Evolutionary conservation across 2,113 vertebrate species (phyloP).

Genomic region (Thymallus thymallus): DNA sequence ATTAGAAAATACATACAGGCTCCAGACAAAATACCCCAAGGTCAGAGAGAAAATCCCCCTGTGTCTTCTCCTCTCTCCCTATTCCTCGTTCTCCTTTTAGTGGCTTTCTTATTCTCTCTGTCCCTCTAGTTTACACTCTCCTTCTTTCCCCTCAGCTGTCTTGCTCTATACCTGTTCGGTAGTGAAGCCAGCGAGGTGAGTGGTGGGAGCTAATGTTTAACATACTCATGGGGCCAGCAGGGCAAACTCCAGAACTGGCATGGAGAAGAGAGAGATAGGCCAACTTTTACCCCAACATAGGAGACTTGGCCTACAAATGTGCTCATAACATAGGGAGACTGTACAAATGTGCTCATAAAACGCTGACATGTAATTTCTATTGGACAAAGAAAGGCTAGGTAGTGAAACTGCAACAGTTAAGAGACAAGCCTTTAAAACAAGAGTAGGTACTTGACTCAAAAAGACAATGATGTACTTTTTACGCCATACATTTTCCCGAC

Average conservation of each 20-base stretch:
- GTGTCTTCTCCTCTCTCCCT: not conserved
- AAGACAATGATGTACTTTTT: no score
- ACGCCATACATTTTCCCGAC: no score
- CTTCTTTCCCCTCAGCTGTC: not conserved
- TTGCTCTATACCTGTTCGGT: not conserved
- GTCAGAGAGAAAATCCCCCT: not conserved
- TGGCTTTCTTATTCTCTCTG: not conserved
- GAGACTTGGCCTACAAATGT: not conserved
- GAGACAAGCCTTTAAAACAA: not conserved
- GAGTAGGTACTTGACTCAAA: not conserved
- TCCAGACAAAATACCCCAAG: no score
- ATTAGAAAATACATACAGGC: no score
- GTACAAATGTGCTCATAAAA: not conserved
- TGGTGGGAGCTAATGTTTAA: constrained; percentile 54
- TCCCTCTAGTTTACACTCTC: not conserved
- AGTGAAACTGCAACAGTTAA: not conserved
- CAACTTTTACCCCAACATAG: not conserved
- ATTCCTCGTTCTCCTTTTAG: not conserved
- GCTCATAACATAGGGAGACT: no score
- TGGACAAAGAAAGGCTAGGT: not conserved
- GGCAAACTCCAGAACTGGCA: constrained; percentile 40
- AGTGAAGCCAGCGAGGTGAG: not conserved
- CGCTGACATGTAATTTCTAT: not conserved
- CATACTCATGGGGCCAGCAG: constrained; percentile 41
- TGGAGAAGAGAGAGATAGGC: not conserved